Evolutionary conservation across 2,113 vertebrate genomes (phyloP).

Genomic region (Erythrocercus mccallii): DNA sequence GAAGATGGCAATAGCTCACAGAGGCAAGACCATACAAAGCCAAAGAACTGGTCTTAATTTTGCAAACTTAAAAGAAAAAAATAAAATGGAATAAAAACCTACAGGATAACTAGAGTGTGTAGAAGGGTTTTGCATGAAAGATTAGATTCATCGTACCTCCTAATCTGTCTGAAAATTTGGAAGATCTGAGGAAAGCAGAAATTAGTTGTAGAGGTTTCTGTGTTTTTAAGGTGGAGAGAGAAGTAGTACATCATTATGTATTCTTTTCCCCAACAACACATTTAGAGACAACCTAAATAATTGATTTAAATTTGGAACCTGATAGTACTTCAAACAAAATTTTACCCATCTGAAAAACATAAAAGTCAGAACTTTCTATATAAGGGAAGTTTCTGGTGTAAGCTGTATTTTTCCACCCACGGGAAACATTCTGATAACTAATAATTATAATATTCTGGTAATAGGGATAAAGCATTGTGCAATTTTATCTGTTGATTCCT

Average conservation of each 20-base stretch:
- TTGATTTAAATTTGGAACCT: neutral
- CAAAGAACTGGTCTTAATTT: neutral
- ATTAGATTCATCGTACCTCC: neutral
- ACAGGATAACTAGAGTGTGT: neutral
- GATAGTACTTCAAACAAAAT: neutral
- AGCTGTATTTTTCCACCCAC: neutral
- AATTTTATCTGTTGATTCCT: neutral
- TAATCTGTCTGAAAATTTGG: neutral
- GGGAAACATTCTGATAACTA: neutral
- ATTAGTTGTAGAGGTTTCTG: neutral
- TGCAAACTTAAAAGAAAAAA: neutral
- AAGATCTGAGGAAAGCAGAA: neutral
- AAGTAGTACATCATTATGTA: neutral
- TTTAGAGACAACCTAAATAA: neutral
- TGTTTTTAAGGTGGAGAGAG: neutral
- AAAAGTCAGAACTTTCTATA: neutral
- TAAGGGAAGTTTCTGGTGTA: neutral
- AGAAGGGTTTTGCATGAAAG: neutral
- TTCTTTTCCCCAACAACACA: neutral
- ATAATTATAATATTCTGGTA: neutral
- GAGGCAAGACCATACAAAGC: neutral
- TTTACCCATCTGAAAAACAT: neutral
- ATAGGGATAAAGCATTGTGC: neutral
- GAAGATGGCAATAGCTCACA: neutral
- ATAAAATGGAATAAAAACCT: neutral